Percentiles rank a stretch among this genome's conserved stretches.
Evolutionary conservation across 2,113 vertebrate genomes (phyloP).

Genomic region (Anas platyrhynchos): DNA sequence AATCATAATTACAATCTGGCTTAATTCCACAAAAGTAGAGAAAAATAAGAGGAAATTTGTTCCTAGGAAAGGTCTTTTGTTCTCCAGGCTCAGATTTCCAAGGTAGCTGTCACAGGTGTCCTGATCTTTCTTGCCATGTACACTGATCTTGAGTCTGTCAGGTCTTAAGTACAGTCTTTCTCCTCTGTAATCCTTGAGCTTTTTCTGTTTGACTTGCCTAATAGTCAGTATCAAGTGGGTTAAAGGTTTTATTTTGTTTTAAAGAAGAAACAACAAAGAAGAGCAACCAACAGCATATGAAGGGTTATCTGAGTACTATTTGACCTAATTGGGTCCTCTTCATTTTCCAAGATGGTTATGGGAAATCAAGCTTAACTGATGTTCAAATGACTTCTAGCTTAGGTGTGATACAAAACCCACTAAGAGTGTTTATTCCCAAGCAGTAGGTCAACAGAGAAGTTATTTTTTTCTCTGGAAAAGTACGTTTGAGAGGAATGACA

Average conservation of each 20-base stretch:
- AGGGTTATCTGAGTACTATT: neutral
- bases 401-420: neutral
- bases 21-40: neutral
- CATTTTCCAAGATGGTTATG: neutral
- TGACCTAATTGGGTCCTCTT: neutral
- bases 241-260: slow-evolving; percentile 35
- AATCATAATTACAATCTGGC: neutral
- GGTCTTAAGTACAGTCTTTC: neutral
- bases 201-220: neutral
- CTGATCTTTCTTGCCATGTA: neutral
- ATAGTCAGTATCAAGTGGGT: neutral
- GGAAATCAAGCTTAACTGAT: neutral
- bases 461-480: neutral
- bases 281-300: neutral
- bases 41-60: neutral
- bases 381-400: neutral
- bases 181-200: neutral
- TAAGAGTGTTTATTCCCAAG: neutral
- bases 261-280: neutral
- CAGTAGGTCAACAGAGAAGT: neutral
- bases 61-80: neutral
- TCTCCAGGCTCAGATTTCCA: neutral
- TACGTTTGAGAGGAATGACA: neutral
- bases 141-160: neutral
- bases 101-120: neutral